phyloP scores from a whole-genome alignment of 2,888 invertebrate species.

The Cotesia congregata region DNA sequence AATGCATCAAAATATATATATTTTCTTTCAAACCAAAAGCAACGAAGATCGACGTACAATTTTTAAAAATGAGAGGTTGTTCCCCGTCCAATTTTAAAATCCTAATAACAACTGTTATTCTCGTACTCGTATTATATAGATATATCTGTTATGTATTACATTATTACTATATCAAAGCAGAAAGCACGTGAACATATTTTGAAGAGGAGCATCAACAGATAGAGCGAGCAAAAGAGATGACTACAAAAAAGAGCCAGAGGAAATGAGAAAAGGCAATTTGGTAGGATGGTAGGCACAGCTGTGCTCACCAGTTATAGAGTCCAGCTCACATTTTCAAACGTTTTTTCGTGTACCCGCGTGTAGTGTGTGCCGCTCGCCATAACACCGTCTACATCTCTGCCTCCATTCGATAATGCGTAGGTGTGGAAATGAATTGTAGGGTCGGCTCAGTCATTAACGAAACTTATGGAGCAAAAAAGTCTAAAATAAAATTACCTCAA shows the following conservation, averaged over 20 bases:
- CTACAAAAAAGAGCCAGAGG: neutral
- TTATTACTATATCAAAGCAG: conserved; percentile 22
- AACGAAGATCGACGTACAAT: neutral
- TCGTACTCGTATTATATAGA: neutral
- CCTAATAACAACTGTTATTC: conserved; percentile 1
- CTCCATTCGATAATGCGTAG: conserved; percentile 60
- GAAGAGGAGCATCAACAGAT: neutral
- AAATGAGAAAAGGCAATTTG: conserved; percentile 26
- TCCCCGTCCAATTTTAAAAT: neutral
- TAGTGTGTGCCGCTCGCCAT: neutral
- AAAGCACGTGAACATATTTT: conserved; percentile 17
- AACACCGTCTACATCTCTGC: conserved; percentile 25
- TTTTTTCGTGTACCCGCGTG: neutral
- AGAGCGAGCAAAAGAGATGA: neutral
- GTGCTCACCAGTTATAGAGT: conserved; percentile 3
- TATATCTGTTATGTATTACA: conserved; percentile 1
- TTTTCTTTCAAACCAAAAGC: neutral
- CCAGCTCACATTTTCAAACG: neutral
- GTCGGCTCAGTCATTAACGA: conserved; percentile 57
- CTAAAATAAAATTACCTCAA: conserved; percentile 38
- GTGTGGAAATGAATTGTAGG: conserved; percentile 69
- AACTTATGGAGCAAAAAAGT: conserved; percentile 4
- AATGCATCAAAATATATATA: neutral
- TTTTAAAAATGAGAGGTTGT: neutral
- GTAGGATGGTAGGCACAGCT: conserved; percentile 29